Conservation (phyloP, 2,113 vertebrate species). For the Saccopteryx bilineata region DNA sequence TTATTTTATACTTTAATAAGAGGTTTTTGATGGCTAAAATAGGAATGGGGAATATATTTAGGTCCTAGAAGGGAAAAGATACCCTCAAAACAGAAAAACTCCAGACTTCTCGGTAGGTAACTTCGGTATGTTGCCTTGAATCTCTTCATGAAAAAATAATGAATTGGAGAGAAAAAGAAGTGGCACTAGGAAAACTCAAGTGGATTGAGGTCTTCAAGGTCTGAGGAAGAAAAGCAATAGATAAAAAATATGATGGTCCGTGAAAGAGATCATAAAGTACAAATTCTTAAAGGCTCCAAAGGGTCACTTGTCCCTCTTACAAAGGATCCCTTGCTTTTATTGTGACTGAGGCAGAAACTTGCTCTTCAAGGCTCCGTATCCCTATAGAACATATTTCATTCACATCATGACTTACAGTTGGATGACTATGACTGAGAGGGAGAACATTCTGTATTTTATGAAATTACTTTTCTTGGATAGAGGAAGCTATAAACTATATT, state of each 20-base stretch:
- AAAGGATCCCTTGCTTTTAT: neutral
- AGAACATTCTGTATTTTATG: conserved; percentile 36
- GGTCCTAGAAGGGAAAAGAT: neutral
- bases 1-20: conserved; percentile 46
- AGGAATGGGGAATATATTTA: neutral
- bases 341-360: neutral
- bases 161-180: conserved; percentile 20
- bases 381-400: neutral
- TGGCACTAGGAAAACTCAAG: conserved; percentile 48
- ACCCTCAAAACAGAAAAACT: neutral
- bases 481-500: neutral
- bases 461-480: neutral
- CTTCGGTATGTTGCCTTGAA: neutral
- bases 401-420: neutral
- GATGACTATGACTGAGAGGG: neutral
- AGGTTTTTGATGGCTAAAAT: neutral
- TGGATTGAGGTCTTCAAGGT: conserved; percentile 40
- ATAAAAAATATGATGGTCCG: neutral
- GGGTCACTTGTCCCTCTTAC: neutral
- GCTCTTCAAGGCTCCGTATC: neutral
- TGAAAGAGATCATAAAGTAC: conserved; percentile 47
- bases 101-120: neutral
- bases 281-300: conserved; percentile 15
- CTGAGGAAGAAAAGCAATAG: conserved; percentile 55
- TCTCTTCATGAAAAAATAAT: conserved; percentile 44